Evolutionary conservation across 1,140 invertebrate genomes (phyloP).

Genomic region (Dendroctonus valens): DNA sequence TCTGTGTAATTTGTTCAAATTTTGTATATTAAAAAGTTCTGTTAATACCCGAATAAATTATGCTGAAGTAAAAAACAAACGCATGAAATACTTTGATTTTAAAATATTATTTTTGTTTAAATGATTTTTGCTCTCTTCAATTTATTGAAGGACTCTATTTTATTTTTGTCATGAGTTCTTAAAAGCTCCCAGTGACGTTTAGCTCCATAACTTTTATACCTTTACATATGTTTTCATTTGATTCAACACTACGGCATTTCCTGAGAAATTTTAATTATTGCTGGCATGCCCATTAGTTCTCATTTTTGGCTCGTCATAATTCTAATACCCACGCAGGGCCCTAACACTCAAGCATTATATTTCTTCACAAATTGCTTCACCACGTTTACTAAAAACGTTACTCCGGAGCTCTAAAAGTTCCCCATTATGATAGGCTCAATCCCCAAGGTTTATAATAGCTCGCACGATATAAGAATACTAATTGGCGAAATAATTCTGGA

Average conservation of each 20-base stretch:
- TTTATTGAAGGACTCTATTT: no score
- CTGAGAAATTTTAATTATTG: no score
- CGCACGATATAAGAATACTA: constrained; percentile 29
- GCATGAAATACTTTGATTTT: no score
- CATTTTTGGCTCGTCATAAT: neutral
- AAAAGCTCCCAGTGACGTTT: neutral
- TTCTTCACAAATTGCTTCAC: constrained; percentile 15
- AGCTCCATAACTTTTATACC: neutral
- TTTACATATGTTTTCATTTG: no score
- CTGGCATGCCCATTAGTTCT: no score
- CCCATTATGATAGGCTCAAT: constrained; percentile 26
- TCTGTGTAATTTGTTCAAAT: no score
- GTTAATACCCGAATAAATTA: no score
- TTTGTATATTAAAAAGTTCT: no score
- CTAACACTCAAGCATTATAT: constrained; percentile 4
- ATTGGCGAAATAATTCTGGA: constrained; percentile 16
- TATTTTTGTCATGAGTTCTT: neutral
- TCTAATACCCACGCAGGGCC: constrained; percentile 2
- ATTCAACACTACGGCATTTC: no score
- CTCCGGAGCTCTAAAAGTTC: constrained; percentile 14
- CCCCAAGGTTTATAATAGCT: constrained; percentile 19
- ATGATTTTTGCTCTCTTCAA: no score
- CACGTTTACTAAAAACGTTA: constrained; percentile 11
- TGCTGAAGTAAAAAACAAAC: no score
- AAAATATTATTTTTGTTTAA: no score